Conservation (phyloP, 2,797 vertebrate genomes). For the Nasua narica region DNA sequence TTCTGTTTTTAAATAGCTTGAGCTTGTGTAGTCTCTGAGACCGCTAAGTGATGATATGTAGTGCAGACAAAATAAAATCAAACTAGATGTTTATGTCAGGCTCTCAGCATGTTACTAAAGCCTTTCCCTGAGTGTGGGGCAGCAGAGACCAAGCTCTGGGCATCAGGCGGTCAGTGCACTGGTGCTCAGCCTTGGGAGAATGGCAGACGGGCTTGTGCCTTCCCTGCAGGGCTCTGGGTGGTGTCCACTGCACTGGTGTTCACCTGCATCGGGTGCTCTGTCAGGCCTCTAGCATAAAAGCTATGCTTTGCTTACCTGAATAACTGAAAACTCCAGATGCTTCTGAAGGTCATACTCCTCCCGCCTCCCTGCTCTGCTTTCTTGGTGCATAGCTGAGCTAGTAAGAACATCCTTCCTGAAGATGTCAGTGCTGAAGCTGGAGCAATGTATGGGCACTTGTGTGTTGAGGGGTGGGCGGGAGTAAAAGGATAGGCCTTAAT, state of each 20-base stretch:
- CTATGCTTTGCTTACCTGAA: not conserved
- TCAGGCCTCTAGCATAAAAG: too few relatives aligned
- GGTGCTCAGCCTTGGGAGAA: not conserved
- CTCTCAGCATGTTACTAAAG: not conserved
- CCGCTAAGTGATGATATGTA: not conserved
- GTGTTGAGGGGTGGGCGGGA: not conserved
- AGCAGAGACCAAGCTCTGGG: not conserved
- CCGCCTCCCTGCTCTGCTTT: not conserved
- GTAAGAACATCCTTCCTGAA: not conserved
- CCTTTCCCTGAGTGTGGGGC: not conserved
- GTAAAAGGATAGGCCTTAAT: not conserved
- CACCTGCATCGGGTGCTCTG: not conserved
- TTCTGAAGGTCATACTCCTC: not conserved
- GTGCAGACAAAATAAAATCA: not conserved
- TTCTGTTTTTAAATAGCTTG: not conserved
- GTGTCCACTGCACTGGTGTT: not conserved
- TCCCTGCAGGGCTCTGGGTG: not conserved
- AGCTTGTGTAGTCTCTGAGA: not conserved
- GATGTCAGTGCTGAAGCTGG: not conserved
- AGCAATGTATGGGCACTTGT: not conserved
- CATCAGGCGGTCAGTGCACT: fast-evolving
- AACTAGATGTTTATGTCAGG: not conserved
- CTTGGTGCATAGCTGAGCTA: not conserved
- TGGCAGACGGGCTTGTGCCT: not conserved
- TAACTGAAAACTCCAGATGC: not conserved